Conservation (phyloP, 2,888 invertebrate species). For the Bellardia pandia region DNA sequence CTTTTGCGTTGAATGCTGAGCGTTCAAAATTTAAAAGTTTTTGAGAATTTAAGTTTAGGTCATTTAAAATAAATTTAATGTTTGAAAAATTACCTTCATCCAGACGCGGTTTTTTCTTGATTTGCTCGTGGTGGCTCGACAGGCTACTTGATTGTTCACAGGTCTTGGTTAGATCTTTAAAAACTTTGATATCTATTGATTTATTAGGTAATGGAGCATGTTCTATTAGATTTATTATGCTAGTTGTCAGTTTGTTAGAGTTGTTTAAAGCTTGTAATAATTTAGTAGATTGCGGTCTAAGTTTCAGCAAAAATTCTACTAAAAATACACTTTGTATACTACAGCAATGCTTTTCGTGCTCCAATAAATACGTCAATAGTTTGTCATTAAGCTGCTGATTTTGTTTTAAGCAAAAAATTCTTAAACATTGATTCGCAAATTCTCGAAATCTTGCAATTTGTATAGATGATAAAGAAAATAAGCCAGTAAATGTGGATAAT, state of each 20-base stretch:
- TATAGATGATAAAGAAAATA: conserved; percentile 9
- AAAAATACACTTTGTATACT: conserved; percentile 39
- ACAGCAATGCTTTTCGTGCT: conserved; percentile 36
- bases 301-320: conserved; percentile 51
- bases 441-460: conserved; percentile 38
- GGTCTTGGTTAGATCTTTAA: conserved; percentile 12
- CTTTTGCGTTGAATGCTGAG: conserved; percentile 30
- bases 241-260: not conserved
- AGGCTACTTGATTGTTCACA: conserved; percentile 2
- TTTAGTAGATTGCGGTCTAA: conserved; percentile 27
- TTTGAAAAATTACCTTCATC: conserved; percentile 36
- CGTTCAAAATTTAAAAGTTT: conserved; percentile 31
- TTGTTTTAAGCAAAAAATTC: conserved; percentile 32
- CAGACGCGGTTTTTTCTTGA: conserved; percentile 58
- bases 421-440: conserved; percentile 44
- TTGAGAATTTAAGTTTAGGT: conserved; percentile 45
- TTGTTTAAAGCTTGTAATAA: conserved; percentile 37
- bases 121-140: not conserved
- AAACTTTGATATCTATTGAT: conserved; percentile 43
- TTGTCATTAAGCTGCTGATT: conserved; percentile 22
- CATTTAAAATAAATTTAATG: conserved; percentile 67
- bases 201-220: not conserved
- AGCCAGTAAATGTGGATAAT: conserved; percentile 12
- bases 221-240: conserved; percentile 25
- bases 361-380: conserved; percentile 25